Evolutionary conservation across 2,888 invertebrate genomes (phyloP).

Genomic region (Thecocarcelia acutangulata): DNA sequence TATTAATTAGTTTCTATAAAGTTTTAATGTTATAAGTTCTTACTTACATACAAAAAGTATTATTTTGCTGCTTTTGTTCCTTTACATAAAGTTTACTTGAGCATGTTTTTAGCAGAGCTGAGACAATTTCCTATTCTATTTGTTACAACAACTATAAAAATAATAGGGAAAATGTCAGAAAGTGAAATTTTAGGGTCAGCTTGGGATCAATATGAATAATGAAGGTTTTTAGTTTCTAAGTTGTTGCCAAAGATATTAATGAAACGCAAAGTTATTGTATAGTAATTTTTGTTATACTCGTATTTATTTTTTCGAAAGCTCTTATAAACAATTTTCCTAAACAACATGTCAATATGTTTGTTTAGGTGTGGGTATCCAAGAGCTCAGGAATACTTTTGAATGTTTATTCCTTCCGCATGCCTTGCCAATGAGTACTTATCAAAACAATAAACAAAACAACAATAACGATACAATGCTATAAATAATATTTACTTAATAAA

Average conservation of each 20-base stretch:
- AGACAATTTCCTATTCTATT: not conserved
- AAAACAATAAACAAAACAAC: not conserved
- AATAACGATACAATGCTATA: slow-evolving; percentile 26
- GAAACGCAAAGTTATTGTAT: too few species aligned
- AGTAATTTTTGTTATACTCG: too few species aligned
- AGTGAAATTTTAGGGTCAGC: slow-evolving; percentile 64
- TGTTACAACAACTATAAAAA: not conserved
- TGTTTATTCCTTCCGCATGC: not conserved
- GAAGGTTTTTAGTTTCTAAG: slow-evolving; percentile 42
- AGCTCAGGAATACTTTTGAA: not conserved
- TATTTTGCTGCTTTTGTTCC: too few species aligned
- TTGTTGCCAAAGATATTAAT: not conserved
- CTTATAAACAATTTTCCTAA: too few species aligned
- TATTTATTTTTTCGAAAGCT: too few species aligned
- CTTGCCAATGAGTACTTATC: too few species aligned
- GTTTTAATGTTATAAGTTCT: too few species aligned
- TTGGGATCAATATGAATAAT: slow-evolving; percentile 69
- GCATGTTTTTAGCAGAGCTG: not conserved
- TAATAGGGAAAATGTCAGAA: slow-evolving; percentile 45
- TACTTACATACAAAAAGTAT: too few species aligned
- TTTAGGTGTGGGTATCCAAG: too few species aligned
- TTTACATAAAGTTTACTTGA: not conserved
- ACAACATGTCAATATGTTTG: too few species aligned
- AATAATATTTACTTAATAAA: slow-evolving; percentile 21
- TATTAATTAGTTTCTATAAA: too few species aligned